These are phyloP conservation scores for Micoletzkya japonica DNA, from an alignment of 2,888 invertebrate genomes.

Conservation along the genomic window DNA sequence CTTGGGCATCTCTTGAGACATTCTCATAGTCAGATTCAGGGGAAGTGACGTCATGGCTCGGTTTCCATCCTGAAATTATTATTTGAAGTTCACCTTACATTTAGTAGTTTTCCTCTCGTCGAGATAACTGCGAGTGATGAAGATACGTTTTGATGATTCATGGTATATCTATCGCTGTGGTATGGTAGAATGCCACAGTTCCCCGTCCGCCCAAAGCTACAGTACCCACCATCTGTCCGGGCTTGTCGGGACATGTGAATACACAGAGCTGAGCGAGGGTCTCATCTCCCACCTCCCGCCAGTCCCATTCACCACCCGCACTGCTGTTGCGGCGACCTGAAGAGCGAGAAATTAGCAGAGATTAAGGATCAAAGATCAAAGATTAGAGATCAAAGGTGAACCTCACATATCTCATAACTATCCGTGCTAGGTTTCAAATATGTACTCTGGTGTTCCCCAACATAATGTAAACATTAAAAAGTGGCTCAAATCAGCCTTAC, in stretches of 20 bases:
- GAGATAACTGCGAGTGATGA: no score
- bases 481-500: no score
- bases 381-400: no score
- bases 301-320: slow-evolving; percentile 31
- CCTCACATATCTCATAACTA: not conserved
- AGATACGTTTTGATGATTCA: no score
- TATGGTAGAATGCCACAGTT: slow-evolving; percentile 1
- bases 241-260: slow-evolving; percentile 62
- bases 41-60: slow-evolving; percentile 54
- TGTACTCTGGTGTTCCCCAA: no score
- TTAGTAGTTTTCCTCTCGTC: no score
- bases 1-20: slow-evolving; percentile 30
- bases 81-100: no score
- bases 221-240: slow-evolving; percentile 5
- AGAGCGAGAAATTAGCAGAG: slow-evolving; percentile 15
- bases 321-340: not conserved
- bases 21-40: slow-evolving; percentile 50
- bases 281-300: slow-evolving; percentile 40
- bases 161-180: no score
- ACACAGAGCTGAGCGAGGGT: slow-evolving; percentile 54
- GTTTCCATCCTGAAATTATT: slow-evolving; percentile 42
- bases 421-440: not conserved
- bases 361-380: no score
- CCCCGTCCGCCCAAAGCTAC: not conserved
- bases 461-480: no score